A percentile compares a stretch with the other conserved stretches of the same genome.
Evolutionary conservation across 2,888 invertebrate species (phyloP).

Genomic region (Hydroisotoma schaefferi): DNA sequence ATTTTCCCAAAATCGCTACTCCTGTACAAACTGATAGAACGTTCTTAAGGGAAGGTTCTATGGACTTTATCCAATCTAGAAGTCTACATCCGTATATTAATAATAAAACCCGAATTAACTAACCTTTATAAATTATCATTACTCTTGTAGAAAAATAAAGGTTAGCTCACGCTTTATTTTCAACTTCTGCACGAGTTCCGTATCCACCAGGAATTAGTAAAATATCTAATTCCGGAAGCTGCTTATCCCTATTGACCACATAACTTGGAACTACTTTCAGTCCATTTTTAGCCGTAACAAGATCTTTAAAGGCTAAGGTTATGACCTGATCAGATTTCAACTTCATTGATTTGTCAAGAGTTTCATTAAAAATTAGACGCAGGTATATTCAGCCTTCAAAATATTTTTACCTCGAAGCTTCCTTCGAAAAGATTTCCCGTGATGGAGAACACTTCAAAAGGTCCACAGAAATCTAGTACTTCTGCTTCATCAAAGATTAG

Average conservation of each 20-base stretch:
- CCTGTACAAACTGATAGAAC: conserved; percentile 10
- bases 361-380: not conserved
- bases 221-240: conserved; percentile 8
- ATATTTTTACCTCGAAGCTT: not conserved
- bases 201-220: conserved; percentile 9
- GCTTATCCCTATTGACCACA: not conserved
- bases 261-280: conserved; percentile 6
- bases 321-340: not conserved
- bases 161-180: conserved; percentile 10
- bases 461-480: conserved; percentile 16
- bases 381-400: not conserved
- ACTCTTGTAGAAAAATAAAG: not conserved
- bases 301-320: conserved; percentile 3
- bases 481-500: conserved; percentile 14
- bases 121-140: not conserved
- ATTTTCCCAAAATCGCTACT: conserved; percentile 8
- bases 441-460: conserved; percentile 15
- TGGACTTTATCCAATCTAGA: conserved; percentile 4
- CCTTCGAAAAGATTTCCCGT: not conserved
- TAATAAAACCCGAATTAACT: not conserved
- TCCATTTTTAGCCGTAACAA: conserved; percentile 4
- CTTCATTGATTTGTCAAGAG: not conserved
- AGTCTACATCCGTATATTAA: not conserved
- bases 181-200: not conserved
- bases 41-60: not conserved